Conservation (phyloP, 2,797 vertebrate genomes). For the Hydrophis major region DNA sequence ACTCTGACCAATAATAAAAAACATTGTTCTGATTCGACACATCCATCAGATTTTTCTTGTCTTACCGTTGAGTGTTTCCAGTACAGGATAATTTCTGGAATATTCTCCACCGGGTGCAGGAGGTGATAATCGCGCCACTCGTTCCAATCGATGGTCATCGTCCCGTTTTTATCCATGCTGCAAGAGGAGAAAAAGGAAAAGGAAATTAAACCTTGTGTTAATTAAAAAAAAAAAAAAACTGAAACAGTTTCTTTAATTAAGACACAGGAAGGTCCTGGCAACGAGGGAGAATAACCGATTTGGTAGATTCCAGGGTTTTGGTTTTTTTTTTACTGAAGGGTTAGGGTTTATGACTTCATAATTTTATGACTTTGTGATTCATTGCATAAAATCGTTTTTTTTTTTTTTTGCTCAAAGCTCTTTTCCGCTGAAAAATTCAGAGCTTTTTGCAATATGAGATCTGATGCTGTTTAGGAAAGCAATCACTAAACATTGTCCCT, state of each 20-base stretch:
- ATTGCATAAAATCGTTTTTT: background rate
- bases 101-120: constrained; percentile 90
- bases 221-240: background rate
- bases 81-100: constrained; percentile 96
- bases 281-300: background rate
- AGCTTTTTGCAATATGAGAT: background rate
- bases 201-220: background rate
- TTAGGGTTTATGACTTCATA: no score
- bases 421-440: background rate
- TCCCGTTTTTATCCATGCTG: constrained; percentile 97
- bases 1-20: background rate
- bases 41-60: background rate
- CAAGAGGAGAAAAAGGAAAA: background rate
- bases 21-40: background rate
- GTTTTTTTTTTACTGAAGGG: background rate
- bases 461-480: background rate
- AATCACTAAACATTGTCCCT: background rate
- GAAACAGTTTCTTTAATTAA: background rate
- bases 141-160: constrained; percentile 97
- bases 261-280: background rate
- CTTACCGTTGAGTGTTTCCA: constrained; percentile 98
- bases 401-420: background rate
- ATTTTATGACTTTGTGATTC: background rate
- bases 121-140: constrained; percentile 96
- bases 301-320: background rate